These are phyloP conservation scores for Tiaroga cobitis DNA, from an alignment of 2,797 vertebrate genomes.

Conservation along the genomic window DNA sequence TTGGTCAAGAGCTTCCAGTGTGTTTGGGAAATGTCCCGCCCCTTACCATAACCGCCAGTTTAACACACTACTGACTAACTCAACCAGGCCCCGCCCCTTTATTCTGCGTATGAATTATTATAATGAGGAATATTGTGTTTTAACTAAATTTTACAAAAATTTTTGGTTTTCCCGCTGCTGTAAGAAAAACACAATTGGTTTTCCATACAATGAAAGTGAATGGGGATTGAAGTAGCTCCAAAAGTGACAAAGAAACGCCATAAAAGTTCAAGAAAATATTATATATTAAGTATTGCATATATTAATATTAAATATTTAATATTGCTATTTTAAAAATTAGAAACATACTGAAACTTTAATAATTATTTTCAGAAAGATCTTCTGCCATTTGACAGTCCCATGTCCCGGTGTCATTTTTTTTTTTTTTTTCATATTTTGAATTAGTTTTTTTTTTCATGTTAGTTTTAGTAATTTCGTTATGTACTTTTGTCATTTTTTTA, in stretches of 20 bases:
- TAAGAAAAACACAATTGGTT: not conserved
- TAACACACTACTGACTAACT: not conserved
- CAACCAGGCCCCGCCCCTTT: not conserved
- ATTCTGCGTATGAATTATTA: accelerated
- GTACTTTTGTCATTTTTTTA: no score
- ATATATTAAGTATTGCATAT: no score
- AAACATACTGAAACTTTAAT: not conserved
- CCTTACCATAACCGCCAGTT: not conserved
- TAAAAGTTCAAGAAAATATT: not conserved
- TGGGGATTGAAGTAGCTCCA: not conserved
- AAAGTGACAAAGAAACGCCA: not conserved
- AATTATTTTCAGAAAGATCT: not conserved
- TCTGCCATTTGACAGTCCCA: no score
- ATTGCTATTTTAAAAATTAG: not conserved
- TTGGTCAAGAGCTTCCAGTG: not conserved
- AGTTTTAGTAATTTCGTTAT: not conserved
- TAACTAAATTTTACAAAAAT: not conserved
- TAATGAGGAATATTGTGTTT: not conserved
- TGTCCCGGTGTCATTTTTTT: not conserved
- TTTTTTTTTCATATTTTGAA: not conserved
- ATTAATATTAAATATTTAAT: not conserved
- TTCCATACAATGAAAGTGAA: not conserved
- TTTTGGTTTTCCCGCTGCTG: not conserved
- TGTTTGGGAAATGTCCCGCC: not conserved
- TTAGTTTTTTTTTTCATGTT: not conserved